Evolutionary conservation across 2,888 invertebrate genomes (phyloP), one percentile per base, ranked within the genome.

Genomic region (Dolichomitus sp.): DNA sequence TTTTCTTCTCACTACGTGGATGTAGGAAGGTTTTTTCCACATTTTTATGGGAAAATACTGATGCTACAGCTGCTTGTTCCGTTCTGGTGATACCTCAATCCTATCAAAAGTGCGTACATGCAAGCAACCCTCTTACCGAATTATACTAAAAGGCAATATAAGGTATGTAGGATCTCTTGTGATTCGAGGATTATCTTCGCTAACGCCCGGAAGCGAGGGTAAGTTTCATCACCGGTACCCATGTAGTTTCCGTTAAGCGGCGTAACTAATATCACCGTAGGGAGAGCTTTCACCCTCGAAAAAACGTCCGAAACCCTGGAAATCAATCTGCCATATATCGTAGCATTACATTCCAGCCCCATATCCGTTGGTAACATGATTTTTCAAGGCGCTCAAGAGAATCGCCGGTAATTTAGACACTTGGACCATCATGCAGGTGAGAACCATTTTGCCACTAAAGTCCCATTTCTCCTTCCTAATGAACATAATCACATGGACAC

Each of bases 181-280:
- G 72, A 85, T 70, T 72, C 78, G 37, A 48, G 75, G 82, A 85
- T 82, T 84, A 82, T 54, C 48, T 14, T 52, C 69, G 19, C 59
- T 68, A 83, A 84, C 66, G 61, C 63, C 59, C 77, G 33, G 80
- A 79, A 80, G 66, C 75, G 74, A 82, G 74, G 76, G 80, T 77
- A 76, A 84, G 52, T 40, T 30, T 40, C 52, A 57, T 27, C 74
- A 40, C 37, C 50, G 75, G 45, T 70, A 78, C 73, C 63, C 59
- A n/a, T 40, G 73, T 33, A 72, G 69, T 63, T 79, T 73, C 65
- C 54, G 68, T 63, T 84, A 85, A 87, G 84, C 85, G 78, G 76
- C 87, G 86, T 85, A 80, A 86, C 87, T 74, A 84, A 87, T 37
- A 7, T 86, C 54, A 81, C 54, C 45, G 48, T 52, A 33, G 57